Base-by-base conservation (phyloP, 2,888 invertebrate species). In the Iphiclides podalirius region DNA sequence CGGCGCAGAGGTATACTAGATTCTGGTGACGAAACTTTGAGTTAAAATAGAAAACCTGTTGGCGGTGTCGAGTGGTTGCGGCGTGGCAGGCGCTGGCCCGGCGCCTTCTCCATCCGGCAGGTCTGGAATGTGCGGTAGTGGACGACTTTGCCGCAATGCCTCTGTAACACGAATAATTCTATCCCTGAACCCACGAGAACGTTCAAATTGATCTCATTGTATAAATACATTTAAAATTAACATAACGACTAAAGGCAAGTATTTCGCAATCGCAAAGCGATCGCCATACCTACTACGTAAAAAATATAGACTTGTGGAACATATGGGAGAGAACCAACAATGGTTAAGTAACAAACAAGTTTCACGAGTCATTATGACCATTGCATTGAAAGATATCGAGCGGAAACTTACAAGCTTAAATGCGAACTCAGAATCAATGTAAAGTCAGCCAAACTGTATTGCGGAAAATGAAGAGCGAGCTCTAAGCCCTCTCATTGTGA, bases 71-170 rank as follows among this genome's bases (percentile, higher is more conserved):
- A 87, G 76, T 15, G 84, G 78, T 63, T 84, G 89, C 67, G 62
- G 84, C 71, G 56, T 71, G 66, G 64, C 58, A 34, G 63, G 80
- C 57, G 63, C 62, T 34, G 81, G 62, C 61, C 86, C 85, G 36
- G 67, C 60, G 36, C 70, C 67, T 61, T 93, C 94, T 52, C 92
- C 91, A 77, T 94, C 95, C 53, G 94, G 93, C 75, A 95, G 88
- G 75, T 94, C 94, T 34, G 97, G 97, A 82, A 97, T 96, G 89
- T 97, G 96, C 69, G 98, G 98, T 80, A 98, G 91, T 59, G 98
- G 98, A 68, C 98, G 93, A 74, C 96, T 96, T 89, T 97, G 97
- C 70, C 97, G 91, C 69, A 98, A 91, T 59, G 97, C 96, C 88
- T 98, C 98, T 98, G 94, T 58, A 91, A 92, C 63, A 76, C 17